Evolutionary conservation across 2,888 invertebrate genomes (phyloP).

Genomic region (Meloe dianella): DNA sequence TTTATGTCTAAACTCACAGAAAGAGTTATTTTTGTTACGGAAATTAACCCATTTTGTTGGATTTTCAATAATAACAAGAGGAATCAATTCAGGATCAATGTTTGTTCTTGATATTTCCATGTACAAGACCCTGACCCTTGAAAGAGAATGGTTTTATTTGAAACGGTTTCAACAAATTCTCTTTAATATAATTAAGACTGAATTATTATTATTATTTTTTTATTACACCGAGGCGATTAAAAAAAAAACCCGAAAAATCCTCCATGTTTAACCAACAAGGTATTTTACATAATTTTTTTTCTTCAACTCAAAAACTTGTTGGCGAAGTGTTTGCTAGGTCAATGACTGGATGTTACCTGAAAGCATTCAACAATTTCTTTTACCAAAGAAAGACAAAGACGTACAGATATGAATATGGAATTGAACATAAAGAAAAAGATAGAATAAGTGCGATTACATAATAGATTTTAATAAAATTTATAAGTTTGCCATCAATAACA

Average conservation of each 20-base stretch:
- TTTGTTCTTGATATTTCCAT: constrained; percentile 26
- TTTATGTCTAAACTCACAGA: background rate
- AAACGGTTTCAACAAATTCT: background rate
- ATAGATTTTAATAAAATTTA: background rate
- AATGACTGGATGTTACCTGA: constrained; percentile 42
- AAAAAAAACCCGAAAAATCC: background rate
- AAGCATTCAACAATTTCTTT: constrained; percentile 36
- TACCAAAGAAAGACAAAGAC: constrained; percentile 28
- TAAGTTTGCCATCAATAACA: background rate
- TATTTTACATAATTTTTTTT: background rate
- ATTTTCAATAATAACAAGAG: background rate
- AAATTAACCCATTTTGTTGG: background rate
- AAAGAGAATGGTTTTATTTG: background rate
- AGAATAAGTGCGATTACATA: background rate
- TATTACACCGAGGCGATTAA: background rate
- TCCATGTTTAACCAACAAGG: background rate
- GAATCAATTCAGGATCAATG: constrained; percentile 18
- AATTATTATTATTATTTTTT: too few species aligned
- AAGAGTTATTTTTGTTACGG: background rate
- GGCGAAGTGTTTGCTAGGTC: constrained; percentile 28
- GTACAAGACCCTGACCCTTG: constrained; percentile 25
- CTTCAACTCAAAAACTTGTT: constrained; percentile 1
- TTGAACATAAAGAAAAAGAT: background rate
- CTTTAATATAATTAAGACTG: background rate
- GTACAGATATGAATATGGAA: background rate